Percentiles rank a stretch among this genome's conserved stretches.
phyloP scores from a whole-genome alignment of 1,140 invertebrate species.

The Trachymyrmex cornetzi region DNA sequence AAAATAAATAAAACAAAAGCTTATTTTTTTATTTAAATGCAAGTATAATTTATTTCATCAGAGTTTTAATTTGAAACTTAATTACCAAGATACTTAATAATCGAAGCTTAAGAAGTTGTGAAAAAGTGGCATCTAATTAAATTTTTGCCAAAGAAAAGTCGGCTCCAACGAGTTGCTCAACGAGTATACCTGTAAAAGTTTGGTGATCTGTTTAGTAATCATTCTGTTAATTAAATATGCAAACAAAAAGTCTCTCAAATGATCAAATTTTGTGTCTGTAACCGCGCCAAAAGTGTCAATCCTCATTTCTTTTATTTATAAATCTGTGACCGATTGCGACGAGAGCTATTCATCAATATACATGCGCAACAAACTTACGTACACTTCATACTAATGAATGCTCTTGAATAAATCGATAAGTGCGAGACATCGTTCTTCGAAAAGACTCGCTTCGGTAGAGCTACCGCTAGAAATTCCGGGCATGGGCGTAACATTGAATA shows the following conservation, averaged over 20 bases:
- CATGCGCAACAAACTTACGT: slow-evolving; percentile 53
- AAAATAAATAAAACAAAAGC: slow-evolving; percentile 1
- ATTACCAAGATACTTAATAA: slow-evolving; percentile 31
- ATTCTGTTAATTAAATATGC: background rate
- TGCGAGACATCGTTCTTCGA: slow-evolving; percentile 58
- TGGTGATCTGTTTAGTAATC: background rate
- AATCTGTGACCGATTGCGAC: slow-evolving; percentile 25
- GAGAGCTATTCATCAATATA: slow-evolving; percentile 53
- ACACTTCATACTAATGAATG: slow-evolving; percentile 57
- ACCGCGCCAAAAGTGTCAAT: slow-evolving; percentile 4
- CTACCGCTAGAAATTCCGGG: slow-evolving; percentile 72
- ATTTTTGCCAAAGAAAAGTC: slow-evolving; percentile 13
- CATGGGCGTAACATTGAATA: slow-evolving; percentile 83
- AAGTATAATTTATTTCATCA: slow-evolving; percentile 17
- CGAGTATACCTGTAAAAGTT: background rate
- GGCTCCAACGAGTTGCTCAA: too few relatives aligned
- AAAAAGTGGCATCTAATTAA: slow-evolving; percentile 32
- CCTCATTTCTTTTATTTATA: slow-evolving; percentile 39
- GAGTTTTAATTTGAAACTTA: slow-evolving; percentile 28
- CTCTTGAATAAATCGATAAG: slow-evolving; percentile 61
- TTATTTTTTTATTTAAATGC: background rate
- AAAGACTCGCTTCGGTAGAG: slow-evolving; percentile 42
- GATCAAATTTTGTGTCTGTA: background rate
- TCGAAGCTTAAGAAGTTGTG: slow-evolving; percentile 30
- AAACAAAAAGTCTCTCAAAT: background rate